Conservation (phyloP, 2,113 vertebrate genomes). For the Spea multiplicata region DNA sequence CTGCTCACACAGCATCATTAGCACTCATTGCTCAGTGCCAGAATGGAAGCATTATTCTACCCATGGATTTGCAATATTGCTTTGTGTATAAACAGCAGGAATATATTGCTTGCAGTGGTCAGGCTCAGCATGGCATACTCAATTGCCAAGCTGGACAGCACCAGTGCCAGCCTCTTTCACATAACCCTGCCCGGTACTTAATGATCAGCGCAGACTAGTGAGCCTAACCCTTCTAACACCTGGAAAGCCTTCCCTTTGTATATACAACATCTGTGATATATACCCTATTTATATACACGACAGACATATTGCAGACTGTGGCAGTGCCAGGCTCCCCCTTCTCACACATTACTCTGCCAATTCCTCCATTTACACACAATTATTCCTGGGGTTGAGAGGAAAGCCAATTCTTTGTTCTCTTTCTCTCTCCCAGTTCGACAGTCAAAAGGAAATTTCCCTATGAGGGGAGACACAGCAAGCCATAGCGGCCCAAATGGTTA, state of each 20-base stretch:
- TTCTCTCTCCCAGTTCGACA: not conserved
- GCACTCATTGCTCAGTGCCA: not conserved
- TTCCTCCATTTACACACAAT: not conserved
- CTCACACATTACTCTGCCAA: slow-evolving; percentile 5
- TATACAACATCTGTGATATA: slow-evolving; percentile 9
- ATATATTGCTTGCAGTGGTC: not conserved
- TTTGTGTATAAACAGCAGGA: slow-evolving; percentile 14
- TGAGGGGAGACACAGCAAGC: too few species aligned
- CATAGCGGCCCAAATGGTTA: not conserved
- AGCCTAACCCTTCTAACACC: not conserved
- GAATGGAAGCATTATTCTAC: not conserved
- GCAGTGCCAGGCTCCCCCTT: not conserved
- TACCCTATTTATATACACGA: not conserved
- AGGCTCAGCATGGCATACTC: not conserved
- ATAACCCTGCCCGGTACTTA: not conserved
- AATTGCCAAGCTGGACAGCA: not conserved
- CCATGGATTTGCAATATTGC: slow-evolving; percentile 3
- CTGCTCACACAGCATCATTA: not conserved
- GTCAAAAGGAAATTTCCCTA: not conserved
- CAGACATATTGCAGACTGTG: not conserved
- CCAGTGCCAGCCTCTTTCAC: not conserved
- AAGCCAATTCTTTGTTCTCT: not conserved
- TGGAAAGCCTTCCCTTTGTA: not conserved
- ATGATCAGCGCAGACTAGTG: not conserved
- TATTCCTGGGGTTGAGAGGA: not conserved